Evolutionary conservation across 1,140 invertebrate genomes (phyloP).

Genomic region (Steinernema khuongi): DNA sequence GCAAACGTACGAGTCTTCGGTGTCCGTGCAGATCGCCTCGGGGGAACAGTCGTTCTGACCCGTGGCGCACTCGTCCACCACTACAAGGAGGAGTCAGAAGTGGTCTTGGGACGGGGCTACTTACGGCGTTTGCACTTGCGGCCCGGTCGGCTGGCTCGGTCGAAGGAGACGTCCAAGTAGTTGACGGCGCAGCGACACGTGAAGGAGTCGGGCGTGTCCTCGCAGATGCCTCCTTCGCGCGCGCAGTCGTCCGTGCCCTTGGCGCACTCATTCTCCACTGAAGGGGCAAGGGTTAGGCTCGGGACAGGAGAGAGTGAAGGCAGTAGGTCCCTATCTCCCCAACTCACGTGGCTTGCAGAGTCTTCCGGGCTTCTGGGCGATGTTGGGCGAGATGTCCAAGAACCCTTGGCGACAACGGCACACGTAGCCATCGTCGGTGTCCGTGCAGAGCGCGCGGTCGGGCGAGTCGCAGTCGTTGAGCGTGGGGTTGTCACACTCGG

Average conservation of each 20-base stretch:
- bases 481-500: slow-evolving; percentile 57
- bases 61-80: slow-evolving; percentile 43
- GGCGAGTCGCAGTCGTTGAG: slow-evolving; percentile 58
- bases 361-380: slow-evolving; percentile 50
- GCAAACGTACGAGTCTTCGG: slow-evolving; percentile 44
- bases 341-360: slow-evolving; percentile 52
- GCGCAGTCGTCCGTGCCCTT: slow-evolving; percentile 55
- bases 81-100: slow-evolving; percentile 14
- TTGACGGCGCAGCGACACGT: slow-evolving; percentile 51
- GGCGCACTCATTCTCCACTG: slow-evolving; percentile 55
- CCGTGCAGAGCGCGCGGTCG: slow-evolving; percentile 54
- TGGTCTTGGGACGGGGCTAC: slow-evolving; percentile 12
- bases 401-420: slow-evolving; percentile 53
- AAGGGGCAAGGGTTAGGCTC: slow-evolving; percentile 17
- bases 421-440: slow-evolving; percentile 56
- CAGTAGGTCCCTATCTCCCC: too few species aligned
- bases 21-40: slow-evolving; percentile 43
- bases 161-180: slow-evolving; percentile 55
- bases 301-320: slow-evolving; percentile 18
- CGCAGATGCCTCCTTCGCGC: slow-evolving; percentile 55
- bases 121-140: slow-evolving; percentile 56
- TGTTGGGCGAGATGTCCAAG: slow-evolving; percentile 57
- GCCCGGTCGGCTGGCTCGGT: slow-evolving; percentile 50
- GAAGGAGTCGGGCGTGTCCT: slow-evolving; percentile 51
- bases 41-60: slow-evolving; percentile 45